phyloP scores from a whole-genome alignment of 2,888 invertebrate genomes.

The Podabrus alpinus region DNA sequence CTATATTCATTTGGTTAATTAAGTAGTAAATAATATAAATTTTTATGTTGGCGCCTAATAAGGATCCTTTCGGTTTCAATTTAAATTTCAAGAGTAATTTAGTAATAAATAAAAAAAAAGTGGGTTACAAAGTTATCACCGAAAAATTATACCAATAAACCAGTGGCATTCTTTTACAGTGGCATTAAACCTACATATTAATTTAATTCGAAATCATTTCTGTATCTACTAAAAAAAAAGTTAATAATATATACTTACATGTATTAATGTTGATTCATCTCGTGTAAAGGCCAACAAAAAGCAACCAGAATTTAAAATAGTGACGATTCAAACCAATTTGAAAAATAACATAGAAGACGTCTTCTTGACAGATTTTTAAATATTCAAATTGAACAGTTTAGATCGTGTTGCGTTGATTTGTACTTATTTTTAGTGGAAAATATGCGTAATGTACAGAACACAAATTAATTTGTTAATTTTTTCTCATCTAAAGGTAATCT shows the following conservation, averaged over 20 bases:
- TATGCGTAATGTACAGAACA: neutral
- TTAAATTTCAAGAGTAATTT: neutral
- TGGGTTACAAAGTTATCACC: neutral
- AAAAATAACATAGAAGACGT: neutral
- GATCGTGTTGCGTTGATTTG: neutral
- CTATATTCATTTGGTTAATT: neutral
- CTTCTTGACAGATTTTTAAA: neutral
- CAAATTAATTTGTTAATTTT: neutral
- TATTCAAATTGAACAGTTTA: neutral
- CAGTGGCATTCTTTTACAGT: neutral
- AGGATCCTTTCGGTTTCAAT: neutral
- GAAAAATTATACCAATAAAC: neutral
- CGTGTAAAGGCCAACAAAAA: neutral
- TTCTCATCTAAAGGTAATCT: neutral
- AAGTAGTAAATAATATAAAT: neutral
- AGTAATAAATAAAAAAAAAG: neutral
- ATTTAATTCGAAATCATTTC: neutral
- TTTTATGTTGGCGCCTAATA: neutral
- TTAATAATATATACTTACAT: neutral
- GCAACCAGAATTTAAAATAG: neutral
- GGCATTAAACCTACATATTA: neutral
- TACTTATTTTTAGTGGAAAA: neutral
- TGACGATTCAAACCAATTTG: neutral
- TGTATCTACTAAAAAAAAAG: neutral
- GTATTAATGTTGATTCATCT: neutral